Evolutionary conservation across 1,140 invertebrate genomes (phyloP), one percentile per base, ranked within the genome.

Genomic region (Trachelipus rathkii): DNA sequence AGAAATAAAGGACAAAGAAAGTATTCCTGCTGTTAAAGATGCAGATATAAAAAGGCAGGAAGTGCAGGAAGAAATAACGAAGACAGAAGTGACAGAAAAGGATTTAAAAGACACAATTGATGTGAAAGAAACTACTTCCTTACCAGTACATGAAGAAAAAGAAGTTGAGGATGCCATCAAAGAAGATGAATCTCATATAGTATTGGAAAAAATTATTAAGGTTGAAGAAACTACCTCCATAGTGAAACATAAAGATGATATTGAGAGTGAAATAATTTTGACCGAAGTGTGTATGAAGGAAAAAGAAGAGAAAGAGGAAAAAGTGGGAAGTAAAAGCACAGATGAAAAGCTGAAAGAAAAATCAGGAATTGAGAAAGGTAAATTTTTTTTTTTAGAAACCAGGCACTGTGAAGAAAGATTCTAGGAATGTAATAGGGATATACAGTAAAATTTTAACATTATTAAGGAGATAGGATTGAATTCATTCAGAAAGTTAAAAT

Each of bases 71-170:
- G 70, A 66, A 13, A 44, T 21, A 33, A 24, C 45, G 21, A 21
- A 67, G 10, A 72, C 46, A n/a, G 50, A 78, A 46, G 43, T 44
- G 4, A 19, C 19, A 3, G 76, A 71, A 66, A 69, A 77, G 45
- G 71, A 44, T 73, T 3, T 10, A n/a, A 19, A 71, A 10, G 46
- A 76, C 50, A 46, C 50, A 46, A 21, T 53, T 6, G 43, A 50
- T 19, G 33, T 24, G 19, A 46, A 10, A 44, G 46, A 67, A 67
- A 24, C 24, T 13, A 10, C 66, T 33, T 33, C 33, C 33, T 33
- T 33, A 33, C 33, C 6, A 33, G 33, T 33, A 33, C 2, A 33
- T 21, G 24, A 60, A 43, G 70, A 60, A 71, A 45, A 71, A 33
- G 19, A 50, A 50, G 15, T 44, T 11, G 21, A 24, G 0, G 66